These are phyloP conservation scores for Ramazzottius varieornatus DNA, from an alignment of 2,888 invertebrate species.

Conservation along the genomic window DNA sequence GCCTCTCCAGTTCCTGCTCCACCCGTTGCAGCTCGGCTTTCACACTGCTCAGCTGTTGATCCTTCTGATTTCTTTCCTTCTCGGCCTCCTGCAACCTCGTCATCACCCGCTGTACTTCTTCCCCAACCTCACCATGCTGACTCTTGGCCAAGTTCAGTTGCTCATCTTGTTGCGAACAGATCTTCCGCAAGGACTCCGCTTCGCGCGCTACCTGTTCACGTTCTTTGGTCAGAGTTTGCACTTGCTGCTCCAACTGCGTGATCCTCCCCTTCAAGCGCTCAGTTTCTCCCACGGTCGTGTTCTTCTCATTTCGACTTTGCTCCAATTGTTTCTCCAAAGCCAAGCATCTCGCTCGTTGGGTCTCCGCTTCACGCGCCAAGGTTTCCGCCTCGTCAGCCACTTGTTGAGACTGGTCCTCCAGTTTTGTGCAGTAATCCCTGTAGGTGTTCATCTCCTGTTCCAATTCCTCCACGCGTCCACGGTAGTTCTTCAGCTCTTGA, in stretches of 20 bases:
- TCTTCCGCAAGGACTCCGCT: background rate
- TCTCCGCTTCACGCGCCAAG: background rate
- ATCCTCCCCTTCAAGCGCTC: background rate
- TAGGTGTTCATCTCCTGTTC: background rate
- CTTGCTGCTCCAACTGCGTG: background rate
- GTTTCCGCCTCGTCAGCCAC: background rate
- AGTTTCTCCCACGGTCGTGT: background rate
- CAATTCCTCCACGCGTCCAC: background rate
- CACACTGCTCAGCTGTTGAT: conserved; percentile 18
- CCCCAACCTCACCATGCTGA: conserved; percentile 14
- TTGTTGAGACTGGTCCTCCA: background rate
- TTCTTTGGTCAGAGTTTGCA: background rate
- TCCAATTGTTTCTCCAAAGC: background rate
- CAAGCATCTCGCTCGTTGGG: background rate
- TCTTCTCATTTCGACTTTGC: background rate
- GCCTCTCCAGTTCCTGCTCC: conserved; percentile 2
- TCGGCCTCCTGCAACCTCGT: conserved; percentile 22
- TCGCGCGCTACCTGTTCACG: background rate
- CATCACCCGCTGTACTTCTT: conserved; percentile 24
- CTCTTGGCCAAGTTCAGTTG: conserved; percentile 12
- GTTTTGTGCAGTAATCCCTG: background rate
- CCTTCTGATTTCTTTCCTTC: conserved; percentile 20
- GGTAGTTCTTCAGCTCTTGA: background rate
- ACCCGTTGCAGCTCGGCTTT: conserved; percentile 18
- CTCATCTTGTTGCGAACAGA: conserved; percentile 14